Base-by-base conservation (phyloP, 2,113 vertebrate species). In the Butorides virescens region DNA sequence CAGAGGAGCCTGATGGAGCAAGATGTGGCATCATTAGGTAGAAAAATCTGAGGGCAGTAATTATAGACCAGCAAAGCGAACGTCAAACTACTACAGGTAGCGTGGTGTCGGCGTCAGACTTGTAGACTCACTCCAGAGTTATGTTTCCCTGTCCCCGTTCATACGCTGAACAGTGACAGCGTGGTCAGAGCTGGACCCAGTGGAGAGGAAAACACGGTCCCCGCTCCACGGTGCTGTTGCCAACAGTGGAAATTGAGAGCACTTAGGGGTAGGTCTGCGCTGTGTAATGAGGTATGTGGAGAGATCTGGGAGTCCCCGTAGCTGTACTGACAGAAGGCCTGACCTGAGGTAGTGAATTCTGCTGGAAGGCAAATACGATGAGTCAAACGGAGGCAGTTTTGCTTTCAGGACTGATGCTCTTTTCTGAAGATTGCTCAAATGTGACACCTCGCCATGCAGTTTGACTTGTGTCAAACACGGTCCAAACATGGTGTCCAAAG, bases 191-290 rank as follows among this genome's bases (percentile, higher is more conserved):
- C 50, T 79, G 29, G 67, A 46, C 42, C 81, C 52, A 59, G 68
- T 25, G 46, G 68, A 85, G 70, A 53, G 22, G 67, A 53, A 36
- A 68, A 26, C 55, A 16, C 53, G 55, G 53, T 88, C 14, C 55
- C 34, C 4, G 1, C 29, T 77, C 62, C 44, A 27, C 1, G 4
- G 8, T 17, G 30, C 67, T 56, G 19, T 20, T 32, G 49, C 30
- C 3, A 1, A 8, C n/a, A 13, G 5, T 34, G 26, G 67, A 78
- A 88, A 58, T 59, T 90, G 36, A 62, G 58, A 85, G 37, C 29
- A n/a, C 27, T 88, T 50, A 23, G 30, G 58, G 52, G 13, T 46
- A 20, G 3, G 3, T 68, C n/a, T 4, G 4, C 0, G 0, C 66
- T 49, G 26, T 52, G 53, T 58, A 49, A 58, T 39, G 63, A 73